Conservation (phyloP, 2,797 vertebrate genomes). For the Ispidina lecontei region DNA sequence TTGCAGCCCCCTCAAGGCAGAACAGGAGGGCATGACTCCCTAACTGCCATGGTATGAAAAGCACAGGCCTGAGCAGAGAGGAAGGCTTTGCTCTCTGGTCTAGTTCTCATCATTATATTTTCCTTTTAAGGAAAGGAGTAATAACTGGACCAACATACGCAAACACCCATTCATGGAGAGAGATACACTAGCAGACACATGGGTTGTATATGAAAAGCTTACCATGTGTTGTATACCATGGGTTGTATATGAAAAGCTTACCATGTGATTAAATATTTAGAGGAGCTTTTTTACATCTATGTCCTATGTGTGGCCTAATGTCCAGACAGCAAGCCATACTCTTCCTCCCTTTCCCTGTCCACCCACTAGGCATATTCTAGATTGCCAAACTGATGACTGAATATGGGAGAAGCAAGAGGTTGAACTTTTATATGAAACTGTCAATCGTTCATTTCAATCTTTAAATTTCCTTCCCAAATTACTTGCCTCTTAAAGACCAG, state of each 20-base stretch:
- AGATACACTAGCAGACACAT: neutral
- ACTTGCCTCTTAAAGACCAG: neutral
- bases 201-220: neutral
- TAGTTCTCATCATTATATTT: neutral
- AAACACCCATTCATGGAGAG: neutral
- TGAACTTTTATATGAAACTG: neutral
- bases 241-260: neutral
- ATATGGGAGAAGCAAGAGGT: accelerated
- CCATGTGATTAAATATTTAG: neutral
- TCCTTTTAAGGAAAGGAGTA: neutral
- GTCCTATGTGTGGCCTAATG: neutral
- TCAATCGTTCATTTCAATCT: neutral
- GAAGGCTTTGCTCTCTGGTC: neutral
- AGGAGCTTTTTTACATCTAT: neutral
- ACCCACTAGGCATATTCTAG: neutral
- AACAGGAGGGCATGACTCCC: neutral
- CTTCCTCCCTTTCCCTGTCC: neutral
- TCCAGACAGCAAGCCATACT: neutral
- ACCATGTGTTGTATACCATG: neutral
- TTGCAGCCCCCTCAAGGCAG: neutral
- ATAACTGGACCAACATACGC: neutral
- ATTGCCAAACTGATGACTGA: neutral
- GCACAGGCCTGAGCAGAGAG: accelerated
- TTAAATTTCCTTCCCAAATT: neutral
- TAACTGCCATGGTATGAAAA: neutral